Percentiles rank a stretch among this genome's conserved stretches.
Evolutionary conservation across 2,113 vertebrate species (phyloP).

Genomic region (Lucifuga dentata): DNA sequence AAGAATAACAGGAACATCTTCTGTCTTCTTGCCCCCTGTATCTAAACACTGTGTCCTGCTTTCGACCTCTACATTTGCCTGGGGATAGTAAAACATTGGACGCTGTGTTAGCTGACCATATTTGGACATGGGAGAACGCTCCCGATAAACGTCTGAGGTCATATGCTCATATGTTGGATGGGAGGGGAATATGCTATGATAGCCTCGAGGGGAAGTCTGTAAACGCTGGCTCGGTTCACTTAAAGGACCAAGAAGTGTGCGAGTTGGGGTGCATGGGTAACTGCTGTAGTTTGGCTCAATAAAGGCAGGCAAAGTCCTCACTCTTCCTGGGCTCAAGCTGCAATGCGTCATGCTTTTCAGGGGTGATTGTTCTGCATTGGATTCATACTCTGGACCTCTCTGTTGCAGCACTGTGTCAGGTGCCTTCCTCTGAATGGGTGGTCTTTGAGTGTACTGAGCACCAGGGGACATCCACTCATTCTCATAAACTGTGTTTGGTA

Average conservation of each 20-base stretch:
- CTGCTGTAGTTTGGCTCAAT: constrained; percentile 73
- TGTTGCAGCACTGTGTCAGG: constrained; percentile 57
- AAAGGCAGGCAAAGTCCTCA: constrained; percentile 56
- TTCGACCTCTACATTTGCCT: constrained; percentile 78
- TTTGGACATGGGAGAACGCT: constrained; percentile 66
- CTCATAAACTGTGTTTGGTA: constrained; percentile 72
- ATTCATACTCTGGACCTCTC: constrained; percentile 62
- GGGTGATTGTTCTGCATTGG: constrained; percentile 33
- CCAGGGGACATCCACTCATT: constrained; percentile 77
- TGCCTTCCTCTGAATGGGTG: constrained; percentile 60
- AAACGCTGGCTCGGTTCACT: constrained; percentile 76
- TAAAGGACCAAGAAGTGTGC: constrained; percentile 63
- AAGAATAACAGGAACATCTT: constrained; percentile 69
- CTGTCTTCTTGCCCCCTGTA: constrained; percentile 48
- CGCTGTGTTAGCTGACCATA: constrained; percentile 80
- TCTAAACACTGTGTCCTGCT: constrained; percentile 67
- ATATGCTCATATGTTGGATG: constrained; percentile 75
- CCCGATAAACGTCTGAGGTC: constrained; percentile 79
- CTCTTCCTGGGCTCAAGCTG: constrained; percentile 44
- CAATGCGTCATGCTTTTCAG: constrained; percentile 74
- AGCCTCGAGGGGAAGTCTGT: constrained; percentile 58
- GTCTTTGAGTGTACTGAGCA: constrained; percentile 59
- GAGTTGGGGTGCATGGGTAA: constrained; percentile 69
- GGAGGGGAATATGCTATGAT: constrained; percentile 66
- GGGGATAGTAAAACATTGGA: constrained; percentile 79